Conservation (phyloP, 1,140 invertebrate genomes). For the Meloidogyne exigua region DNA sequence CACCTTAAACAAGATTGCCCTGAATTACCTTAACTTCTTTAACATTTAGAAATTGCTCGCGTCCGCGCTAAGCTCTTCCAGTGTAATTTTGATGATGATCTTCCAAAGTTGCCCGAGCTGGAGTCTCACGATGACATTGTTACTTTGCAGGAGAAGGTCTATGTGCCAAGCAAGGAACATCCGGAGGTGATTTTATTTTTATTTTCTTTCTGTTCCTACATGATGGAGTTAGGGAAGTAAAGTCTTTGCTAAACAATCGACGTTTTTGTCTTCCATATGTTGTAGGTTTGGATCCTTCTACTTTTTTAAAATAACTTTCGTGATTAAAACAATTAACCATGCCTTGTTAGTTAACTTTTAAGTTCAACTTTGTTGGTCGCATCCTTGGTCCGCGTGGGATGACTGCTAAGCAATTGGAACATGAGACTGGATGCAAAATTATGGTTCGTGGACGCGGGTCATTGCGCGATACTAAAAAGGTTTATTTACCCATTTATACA, state of each 20-base stretch:
- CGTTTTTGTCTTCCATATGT: too few species aligned
- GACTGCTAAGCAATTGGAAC: slow-evolving; percentile 98
- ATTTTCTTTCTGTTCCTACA: not conserved
- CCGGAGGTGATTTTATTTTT: slow-evolving; percentile 85
- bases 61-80: slow-evolving; percentile 94
- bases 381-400: slow-evolving; percentile 97
- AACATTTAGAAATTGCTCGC: slow-evolving; percentile 87
- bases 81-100: slow-evolving; percentile 90
- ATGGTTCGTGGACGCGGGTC: slow-evolving; percentile 99
- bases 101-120: slow-evolving; percentile 85
- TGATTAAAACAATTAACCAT: too few species aligned
- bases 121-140: slow-evolving; percentile 77
- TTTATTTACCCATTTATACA: slow-evolving; percentile 66
- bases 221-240: too few species aligned
- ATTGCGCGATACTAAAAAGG: slow-evolving; percentile 99
- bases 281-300: too few species aligned
- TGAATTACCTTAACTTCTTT: not conserved
- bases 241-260: too few species aligned
- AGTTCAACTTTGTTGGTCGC: slow-evolving; percentile 99
- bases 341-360: slow-evolving; percentile 65
- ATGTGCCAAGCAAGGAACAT: slow-evolving; percentile 97
- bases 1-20: too few species aligned
- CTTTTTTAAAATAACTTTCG: too few species aligned
- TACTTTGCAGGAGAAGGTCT: slow-evolving; percentile 95
- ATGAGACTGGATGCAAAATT: slow-evolving; percentile 99